A percentile compares a stretch with the other conserved stretches of the same genome.
phyloP scores from a whole-genome alignment of 2,888 invertebrate species.

The Julus scanicus region DNA sequence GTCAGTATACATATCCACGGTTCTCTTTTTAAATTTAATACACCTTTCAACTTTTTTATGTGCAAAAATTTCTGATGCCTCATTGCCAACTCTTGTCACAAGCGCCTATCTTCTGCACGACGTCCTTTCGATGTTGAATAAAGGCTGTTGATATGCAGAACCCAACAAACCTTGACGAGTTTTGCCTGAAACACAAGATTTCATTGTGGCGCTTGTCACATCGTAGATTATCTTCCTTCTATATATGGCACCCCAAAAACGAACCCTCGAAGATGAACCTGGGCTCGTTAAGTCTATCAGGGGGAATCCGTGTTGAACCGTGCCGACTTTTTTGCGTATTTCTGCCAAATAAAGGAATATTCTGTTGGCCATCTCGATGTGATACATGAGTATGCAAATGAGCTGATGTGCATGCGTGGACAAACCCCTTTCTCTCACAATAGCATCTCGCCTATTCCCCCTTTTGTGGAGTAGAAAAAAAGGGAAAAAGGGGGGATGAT shows the following conservation, averaged over 20 bases:
- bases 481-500: slow-evolving; percentile 40
- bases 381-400: slow-evolving; percentile 50
- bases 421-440: slow-evolving; percentile 45
- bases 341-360: slow-evolving; percentile 7
- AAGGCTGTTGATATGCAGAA: slow-evolving; percentile 34
- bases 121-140: neutral
- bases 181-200: slow-evolving; percentile 40
- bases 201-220: slow-evolving; percentile 44
- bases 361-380: slow-evolving; percentile 32
- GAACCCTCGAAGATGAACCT: slow-evolving; percentile 46
- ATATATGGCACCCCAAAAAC: slow-evolving; percentile 34
- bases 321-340: slow-evolving; percentile 7
- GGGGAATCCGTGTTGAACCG: neutral
- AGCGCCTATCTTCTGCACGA: slow-evolving; percentile 7
- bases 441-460: slow-evolving; percentile 31
- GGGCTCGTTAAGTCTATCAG: slow-evolving; percentile 48
- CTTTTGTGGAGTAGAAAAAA: slow-evolving; percentile 31
- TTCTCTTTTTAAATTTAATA: neutral
- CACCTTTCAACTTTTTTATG: neutral
- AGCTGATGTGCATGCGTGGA: slow-evolving; percentile 40
- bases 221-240: slow-evolving; percentile 15
- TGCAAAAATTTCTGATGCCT: neutral
- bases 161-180: slow-evolving; percentile 51
- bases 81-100: neutral
- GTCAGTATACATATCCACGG: neutral